Percentiles rank a stretch among this genome's conserved stretches.
Conservation (phyloP, 1,140 invertebrate genomes). For the Lucilia cuprina region DNA sequence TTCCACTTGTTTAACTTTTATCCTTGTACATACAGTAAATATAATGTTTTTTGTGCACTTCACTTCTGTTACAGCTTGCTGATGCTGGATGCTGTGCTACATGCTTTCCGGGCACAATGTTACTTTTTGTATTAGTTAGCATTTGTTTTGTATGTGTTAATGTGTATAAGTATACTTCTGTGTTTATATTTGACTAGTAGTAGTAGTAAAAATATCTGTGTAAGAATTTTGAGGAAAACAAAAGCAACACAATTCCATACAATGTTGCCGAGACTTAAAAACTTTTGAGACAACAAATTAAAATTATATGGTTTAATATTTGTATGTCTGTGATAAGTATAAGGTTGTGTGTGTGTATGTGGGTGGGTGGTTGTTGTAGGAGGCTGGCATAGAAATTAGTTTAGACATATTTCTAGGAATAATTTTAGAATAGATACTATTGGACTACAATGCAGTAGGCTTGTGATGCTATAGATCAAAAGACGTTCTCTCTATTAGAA, state of each 20-base stretch:
- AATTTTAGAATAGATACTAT: too few species aligned
- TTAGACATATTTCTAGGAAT: too few species aligned
- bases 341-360: not conserved
- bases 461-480: too few species aligned
- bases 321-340: not conserved
- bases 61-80: too few species aligned
- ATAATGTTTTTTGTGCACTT: too few species aligned
- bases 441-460: too few species aligned
- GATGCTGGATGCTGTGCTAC: not conserved
- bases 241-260: conserved; percentile 16
- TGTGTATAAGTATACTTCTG: not conserved
- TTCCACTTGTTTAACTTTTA: conserved; percentile 32
- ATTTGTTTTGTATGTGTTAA: not conserved
- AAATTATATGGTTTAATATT: conserved; percentile 27
- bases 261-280: conserved; percentile 20
- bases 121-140: not conserved
- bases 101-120: not conserved
- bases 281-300: conserved; percentile 32
- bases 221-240: not conserved
- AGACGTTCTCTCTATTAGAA: too few species aligned
- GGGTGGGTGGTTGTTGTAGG: not conserved
- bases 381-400: too few species aligned
- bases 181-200: too few species aligned
- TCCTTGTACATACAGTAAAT: not conserved
- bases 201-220: too few species aligned